phyloP scores from a whole-genome alignment of 2,888 invertebrate species.

The Protonemura montana region DNA sequence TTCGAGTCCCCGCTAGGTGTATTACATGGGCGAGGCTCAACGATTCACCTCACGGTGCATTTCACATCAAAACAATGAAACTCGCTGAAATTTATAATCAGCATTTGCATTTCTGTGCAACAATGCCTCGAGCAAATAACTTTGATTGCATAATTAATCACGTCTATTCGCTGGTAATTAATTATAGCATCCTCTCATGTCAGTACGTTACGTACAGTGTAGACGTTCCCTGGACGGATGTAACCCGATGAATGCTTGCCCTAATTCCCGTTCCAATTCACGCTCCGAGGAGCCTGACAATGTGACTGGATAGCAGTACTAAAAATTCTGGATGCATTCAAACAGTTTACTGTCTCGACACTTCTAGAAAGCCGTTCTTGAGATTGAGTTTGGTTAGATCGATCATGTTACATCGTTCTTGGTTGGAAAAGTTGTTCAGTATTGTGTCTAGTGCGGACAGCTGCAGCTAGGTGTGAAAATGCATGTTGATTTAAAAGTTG shows the following conservation, averaged over 20 bases:
- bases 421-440: no score
- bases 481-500: no score
- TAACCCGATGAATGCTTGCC: not conserved
- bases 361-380: no score
- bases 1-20: not conserved
- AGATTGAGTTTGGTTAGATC: no score
- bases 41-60: not conserved
- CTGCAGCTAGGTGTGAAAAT: no score
- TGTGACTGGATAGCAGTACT: not conserved
- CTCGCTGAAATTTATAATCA: not conserved
- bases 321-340: no score
- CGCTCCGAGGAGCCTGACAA: not conserved
- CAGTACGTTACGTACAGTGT: not conserved
- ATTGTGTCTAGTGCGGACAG: no score
- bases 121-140: not conserved
- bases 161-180: not conserved
- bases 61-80: not conserved
- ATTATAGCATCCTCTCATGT: not conserved
- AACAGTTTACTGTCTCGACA: no score
- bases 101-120: not conserved
- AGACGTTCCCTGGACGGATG: not conserved
- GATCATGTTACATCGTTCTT: no score
- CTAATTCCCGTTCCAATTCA: not conserved
- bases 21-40: not conserved
- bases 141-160: slow-evolving; percentile 7